phyloP scores from a whole-genome alignment of 2,113 vertebrate species.

The Dipodomys spectabilis region DNA sequence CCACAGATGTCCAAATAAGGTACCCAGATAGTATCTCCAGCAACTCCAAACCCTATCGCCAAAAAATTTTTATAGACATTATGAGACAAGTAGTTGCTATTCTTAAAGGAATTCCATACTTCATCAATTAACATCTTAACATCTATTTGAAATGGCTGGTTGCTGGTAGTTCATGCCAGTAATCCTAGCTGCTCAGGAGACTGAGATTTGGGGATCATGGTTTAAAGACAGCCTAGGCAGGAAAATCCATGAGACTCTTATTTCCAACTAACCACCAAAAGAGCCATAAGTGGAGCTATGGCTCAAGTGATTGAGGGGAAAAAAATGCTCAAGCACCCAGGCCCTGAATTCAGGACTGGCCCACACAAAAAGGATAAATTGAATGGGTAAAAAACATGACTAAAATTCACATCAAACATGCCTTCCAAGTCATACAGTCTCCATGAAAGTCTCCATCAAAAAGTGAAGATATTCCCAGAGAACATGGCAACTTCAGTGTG shows the following conservation, averaged over 20 bases:
- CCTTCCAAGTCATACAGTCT: not conserved
- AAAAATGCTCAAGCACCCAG: no score
- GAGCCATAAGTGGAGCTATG: no score
- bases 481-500: not conserved
- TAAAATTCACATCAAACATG: not conserved
- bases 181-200: no score
- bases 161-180: no score
- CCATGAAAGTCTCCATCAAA: not conserved
- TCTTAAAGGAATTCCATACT: not conserved
- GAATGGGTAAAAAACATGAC: not conserved
- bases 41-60: not conserved
- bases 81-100: not conserved
- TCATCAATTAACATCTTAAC: constrained; percentile 45
- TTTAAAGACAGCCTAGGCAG: no score
- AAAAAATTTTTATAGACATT: not conserved
- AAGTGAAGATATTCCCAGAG: not conserved
- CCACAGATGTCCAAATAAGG: not conserved
- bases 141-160: not conserved
- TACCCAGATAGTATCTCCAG: not conserved
- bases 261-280: no score
- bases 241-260: no score
- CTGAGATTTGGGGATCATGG: no score
- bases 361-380: not conserved
- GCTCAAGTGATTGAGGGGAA: no score
- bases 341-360: no score